Evolutionary conservation across 2,888 invertebrate genomes (phyloP).

Genomic region (Augiades crinisus): DNA sequence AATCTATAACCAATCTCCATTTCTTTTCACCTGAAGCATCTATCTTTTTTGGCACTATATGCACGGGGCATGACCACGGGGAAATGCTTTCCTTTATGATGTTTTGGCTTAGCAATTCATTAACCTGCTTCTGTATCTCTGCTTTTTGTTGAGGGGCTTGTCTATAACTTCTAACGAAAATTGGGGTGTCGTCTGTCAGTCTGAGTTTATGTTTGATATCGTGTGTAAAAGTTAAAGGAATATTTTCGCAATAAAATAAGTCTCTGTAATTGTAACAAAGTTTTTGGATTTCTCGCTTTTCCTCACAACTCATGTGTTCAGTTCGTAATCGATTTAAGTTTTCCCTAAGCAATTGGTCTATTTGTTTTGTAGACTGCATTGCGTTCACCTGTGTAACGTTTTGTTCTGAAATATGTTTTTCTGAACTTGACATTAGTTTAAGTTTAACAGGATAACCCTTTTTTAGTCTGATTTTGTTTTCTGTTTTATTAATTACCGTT

Average conservation of each 20-base stretch:
- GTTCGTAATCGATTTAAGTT: not conserved
- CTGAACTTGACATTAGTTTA: not conserved
- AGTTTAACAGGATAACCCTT: not conserved
- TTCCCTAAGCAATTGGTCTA: not conserved
- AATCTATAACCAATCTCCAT: slow-evolving; percentile 34
- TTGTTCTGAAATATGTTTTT: too few species aligned
- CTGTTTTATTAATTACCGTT: not conserved
- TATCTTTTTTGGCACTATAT: slow-evolving; percentile 34
- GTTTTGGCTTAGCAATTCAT: slow-evolving; percentile 32
- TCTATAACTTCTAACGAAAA: slow-evolving; percentile 27
- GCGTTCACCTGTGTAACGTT: too few species aligned
- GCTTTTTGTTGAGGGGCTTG: slow-evolving; percentile 28
- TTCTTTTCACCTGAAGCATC: slow-evolving; percentile 34
- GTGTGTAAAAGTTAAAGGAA: slow-evolving; percentile 12
- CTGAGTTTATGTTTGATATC: slow-evolving; percentile 7
- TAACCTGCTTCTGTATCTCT: slow-evolving; percentile 33
- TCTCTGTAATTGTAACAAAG: slow-evolving; percentile 14
- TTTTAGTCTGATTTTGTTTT: not conserved
- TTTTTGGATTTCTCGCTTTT: slow-evolving; percentile 21
- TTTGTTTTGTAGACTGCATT: not conserved
- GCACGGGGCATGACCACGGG: slow-evolving; percentile 34
- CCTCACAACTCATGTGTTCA: not conserved
- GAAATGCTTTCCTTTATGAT: slow-evolving; percentile 34
- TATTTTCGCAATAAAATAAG: slow-evolving; percentile 5
- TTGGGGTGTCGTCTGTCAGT: slow-evolving; percentile 14